Base-by-base conservation (phyloP, 2,113 vertebrate genomes). In the Rutilus rutilus region DNA sequence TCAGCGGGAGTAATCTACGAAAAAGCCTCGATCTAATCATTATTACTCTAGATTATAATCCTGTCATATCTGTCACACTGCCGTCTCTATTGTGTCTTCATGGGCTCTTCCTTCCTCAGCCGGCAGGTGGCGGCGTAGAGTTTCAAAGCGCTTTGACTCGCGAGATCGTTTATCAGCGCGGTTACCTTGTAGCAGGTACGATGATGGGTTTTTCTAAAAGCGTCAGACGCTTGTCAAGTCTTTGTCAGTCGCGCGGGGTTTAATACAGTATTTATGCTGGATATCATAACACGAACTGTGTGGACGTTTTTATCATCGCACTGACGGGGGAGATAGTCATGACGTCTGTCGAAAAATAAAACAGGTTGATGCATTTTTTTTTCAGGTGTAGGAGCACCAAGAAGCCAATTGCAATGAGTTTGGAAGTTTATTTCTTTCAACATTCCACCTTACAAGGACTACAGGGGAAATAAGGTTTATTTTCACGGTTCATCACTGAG, bases 161-260 rank as follows among this genome's bases (percentile, higher is more conserved):
- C 27, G 42, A 52, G 25, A 71, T 45, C 76, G 75, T 39, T 69
- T 5, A 52, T 86, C 82, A 30, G 75, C 71, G 74, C 76, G 15
- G 85, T 67, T 83, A 89, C 83, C 79, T 87, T 87, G 50, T 54
- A 85, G 88, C 86, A 89, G 88, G 86, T 89, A 21, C 39, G 67
- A 86, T 59, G 52, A 86, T 59, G 52, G 65, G 76, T 47, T 47
- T 47, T 47, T 47, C 52, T 73, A n/a, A 82, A 85, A 64, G 78
- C 88, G 71, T 78, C 39, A 86, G 74, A 82, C 75, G 60, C 42
- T 73, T 39, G 65, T 77, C 82, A 71, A 76, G 12, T 67, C 11
- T 54, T n/a, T 59, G 15, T 81, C 47, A 39, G 19, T 73, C 81
- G 27, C n/a, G 52, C 78, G 45, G 25, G 23, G 71, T 65, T 67